These are phyloP conservation scores for Silurus lanzhouensis DNA, from an alignment of 2,797 vertebrate genomes.

Conservation along the genomic window DNA sequence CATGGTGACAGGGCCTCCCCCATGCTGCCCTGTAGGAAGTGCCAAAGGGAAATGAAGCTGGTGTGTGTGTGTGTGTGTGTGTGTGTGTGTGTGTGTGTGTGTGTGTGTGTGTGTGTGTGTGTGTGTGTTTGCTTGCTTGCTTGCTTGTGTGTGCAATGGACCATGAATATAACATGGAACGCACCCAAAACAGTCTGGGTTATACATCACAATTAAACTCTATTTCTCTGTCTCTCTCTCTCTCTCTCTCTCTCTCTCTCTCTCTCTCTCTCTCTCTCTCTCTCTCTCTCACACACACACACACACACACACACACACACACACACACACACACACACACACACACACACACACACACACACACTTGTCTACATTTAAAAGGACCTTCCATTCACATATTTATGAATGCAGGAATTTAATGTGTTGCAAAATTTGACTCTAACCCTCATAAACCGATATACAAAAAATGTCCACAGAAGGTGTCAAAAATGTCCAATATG, in stretches of 20 bases:
- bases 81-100: slow-evolving; percentile 45
- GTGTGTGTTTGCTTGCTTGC: slow-evolving; percentile 31
- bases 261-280: background rate
- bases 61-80: slow-evolving; percentile 37
- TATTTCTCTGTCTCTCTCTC: background rate
- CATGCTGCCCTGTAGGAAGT: slow-evolving; percentile 70
- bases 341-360: background rate
- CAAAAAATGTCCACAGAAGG: background rate
- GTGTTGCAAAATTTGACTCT: background rate
- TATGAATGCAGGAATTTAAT: background rate
- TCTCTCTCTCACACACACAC: background rate
- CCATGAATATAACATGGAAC: slow-evolving; percentile 41
- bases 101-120: slow-evolving; percentile 39
- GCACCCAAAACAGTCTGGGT: slow-evolving; percentile 29
- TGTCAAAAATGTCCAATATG: background rate
- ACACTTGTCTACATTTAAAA: background rate
- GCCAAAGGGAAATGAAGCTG: slow-evolving; percentile 63
- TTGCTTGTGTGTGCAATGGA: slow-evolving; percentile 45
- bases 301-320: background rate
- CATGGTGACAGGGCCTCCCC: slow-evolving; percentile 75
- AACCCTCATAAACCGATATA: background rate
- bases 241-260: background rate
- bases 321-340: background rate
- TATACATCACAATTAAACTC: slow-evolving; percentile 33
- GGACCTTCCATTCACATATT: background rate